These are phyloP conservation scores for Epinephelus lanceolatus DNA, from an alignment of 2,113 vertebrate species.

Conservation along the genomic window DNA sequence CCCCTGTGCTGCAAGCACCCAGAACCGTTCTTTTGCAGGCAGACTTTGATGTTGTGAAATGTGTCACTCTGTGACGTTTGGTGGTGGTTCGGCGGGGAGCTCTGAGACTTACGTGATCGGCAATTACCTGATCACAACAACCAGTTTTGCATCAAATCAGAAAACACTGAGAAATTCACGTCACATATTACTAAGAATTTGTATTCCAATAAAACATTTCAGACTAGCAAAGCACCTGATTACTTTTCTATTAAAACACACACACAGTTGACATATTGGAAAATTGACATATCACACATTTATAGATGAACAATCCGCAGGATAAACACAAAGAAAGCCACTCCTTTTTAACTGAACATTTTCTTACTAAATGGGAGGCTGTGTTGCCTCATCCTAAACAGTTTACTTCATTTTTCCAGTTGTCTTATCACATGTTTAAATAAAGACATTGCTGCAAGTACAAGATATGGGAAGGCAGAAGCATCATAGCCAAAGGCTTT, in stretches of 20 bases:
- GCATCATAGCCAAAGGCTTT: background rate
- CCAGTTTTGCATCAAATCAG: background rate
- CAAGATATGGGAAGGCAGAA: background rate
- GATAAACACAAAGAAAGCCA: background rate
- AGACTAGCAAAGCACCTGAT: background rate
- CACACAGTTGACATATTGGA: background rate
- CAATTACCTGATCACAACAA: background rate
- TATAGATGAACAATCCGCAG: background rate
- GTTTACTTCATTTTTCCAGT: background rate
- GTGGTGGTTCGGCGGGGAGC: too few relatives aligned
- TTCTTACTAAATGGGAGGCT: background rate
- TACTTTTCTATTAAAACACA: background rate
- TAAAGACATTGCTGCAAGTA: background rate
- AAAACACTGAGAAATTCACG: background rate
- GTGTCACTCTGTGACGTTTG: too few relatives aligned
- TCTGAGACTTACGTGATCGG: background rate
- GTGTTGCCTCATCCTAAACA: background rate
- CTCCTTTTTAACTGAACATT: background rate
- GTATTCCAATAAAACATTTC: background rate
- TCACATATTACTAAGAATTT: background rate
- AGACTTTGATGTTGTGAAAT: too few relatives aligned
- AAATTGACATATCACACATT: background rate
- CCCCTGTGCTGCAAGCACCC: too few relatives aligned
- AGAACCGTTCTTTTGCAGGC: too few relatives aligned
- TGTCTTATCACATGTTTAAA: background rate